Evolutionary conservation across 2,888 invertebrate species (phyloP).

Genomic region (Timandra comae): DNA sequence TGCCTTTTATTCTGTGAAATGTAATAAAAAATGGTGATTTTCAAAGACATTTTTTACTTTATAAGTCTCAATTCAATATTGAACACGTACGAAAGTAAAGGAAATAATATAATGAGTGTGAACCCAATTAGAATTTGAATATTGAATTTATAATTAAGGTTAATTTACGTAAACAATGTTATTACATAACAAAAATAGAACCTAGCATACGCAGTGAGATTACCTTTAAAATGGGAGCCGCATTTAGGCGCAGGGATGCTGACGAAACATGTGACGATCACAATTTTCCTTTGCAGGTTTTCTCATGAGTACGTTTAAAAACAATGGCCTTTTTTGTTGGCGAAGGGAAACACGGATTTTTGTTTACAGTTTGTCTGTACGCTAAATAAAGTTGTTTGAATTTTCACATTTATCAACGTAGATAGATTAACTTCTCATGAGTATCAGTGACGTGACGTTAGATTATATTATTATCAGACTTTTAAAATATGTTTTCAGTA

Average conservation of each 20-base stretch:
- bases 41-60: no score
- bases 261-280: slow-evolving; percentile 24
- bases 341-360: slow-evolving; percentile 18
- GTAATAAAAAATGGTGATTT: background rate
- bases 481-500: no score
- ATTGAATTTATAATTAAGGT: background rate
- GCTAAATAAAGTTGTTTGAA: no score
- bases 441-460: no score
- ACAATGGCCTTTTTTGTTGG: slow-evolving; percentile 34
- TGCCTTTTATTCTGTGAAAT: slow-evolving; percentile 6
- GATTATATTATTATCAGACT: no score
- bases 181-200: no score
- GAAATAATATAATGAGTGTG: no score
- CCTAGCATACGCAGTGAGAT: background rate
- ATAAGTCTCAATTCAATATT: no score
- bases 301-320: slow-evolving; percentile 18
- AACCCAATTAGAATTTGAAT: background rate
- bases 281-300: slow-evolving; percentile 24
- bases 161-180: background rate
- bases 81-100: no score
- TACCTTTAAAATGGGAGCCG: slow-evolving; percentile 1
- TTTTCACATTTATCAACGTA: no score
- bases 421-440: no score
- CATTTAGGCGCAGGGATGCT: slow-evolving; percentile 3
- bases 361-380: background rate